Conservation (phyloP, 2,888 invertebrate species). For the Cheiracanthium punctorium region DNA sequence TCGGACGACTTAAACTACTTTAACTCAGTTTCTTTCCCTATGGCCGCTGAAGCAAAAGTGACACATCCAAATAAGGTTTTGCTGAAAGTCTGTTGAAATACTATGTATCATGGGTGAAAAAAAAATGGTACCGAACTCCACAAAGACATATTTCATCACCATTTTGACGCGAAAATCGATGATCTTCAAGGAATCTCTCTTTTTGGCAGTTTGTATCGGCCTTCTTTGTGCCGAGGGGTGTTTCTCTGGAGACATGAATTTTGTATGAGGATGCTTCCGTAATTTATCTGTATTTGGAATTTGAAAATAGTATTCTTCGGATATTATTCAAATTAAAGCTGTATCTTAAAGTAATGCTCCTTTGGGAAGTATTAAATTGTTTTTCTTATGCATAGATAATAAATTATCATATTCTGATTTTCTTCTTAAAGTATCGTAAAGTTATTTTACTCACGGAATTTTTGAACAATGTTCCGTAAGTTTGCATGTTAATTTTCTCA, state of each 20-base stretch:
- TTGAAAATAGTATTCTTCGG: too few relatives aligned
- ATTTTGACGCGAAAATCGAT: background rate
- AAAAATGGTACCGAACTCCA: background rate
- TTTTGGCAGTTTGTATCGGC: background rate
- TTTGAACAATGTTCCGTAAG: too few relatives aligned
- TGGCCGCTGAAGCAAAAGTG: background rate
- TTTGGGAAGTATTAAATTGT: too few relatives aligned
- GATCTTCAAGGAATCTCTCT: background rate
- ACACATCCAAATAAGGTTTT: background rate
- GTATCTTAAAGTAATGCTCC: too few relatives aligned
- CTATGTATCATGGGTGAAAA: background rate
- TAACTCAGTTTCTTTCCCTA: too few relatives aligned
- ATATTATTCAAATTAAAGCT: too few relatives aligned
- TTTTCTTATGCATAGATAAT: too few relatives aligned
- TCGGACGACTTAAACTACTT: too few relatives aligned
- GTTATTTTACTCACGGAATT: too few relatives aligned
- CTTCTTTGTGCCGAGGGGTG: background rate
- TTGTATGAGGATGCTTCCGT: background rate
- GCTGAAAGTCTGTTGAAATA: background rate
- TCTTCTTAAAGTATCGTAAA: too few relatives aligned
- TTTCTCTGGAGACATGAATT: background rate
- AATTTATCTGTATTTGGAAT: background rate
- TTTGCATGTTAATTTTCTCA: too few relatives aligned
- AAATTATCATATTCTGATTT: too few relatives aligned
- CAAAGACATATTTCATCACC: constrained; percentile 3